phyloP scores from a whole-genome alignment of 2,797 vertebrate species.

The Merluccius polli region DNA sequence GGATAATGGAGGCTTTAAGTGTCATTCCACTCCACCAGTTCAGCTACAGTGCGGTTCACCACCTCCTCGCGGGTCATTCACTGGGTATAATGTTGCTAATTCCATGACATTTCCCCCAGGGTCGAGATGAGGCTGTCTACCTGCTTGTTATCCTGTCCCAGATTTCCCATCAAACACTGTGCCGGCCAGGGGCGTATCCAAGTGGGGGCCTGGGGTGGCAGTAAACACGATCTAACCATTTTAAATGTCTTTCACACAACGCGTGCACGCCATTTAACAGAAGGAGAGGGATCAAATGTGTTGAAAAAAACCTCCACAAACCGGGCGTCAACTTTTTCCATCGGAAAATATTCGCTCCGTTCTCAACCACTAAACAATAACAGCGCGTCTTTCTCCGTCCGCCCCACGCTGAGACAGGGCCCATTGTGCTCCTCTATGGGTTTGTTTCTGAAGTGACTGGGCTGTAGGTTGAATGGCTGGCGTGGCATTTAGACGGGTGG shows the following conservation, averaged over 20 bases:
- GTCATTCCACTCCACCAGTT: neutral
- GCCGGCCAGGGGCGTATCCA: neutral
- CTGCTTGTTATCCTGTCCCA: neutral
- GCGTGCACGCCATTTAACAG: neutral
- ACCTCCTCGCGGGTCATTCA: neutral
- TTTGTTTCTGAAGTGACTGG: slow-evolving; percentile 35
- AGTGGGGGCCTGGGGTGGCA: neutral
- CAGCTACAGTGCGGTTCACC: neutral
- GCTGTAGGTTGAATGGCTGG: slow-evolving; percentile 37
- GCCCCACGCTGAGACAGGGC: slow-evolving; percentile 37
- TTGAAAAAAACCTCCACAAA: neutral
- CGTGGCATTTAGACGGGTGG: slow-evolving; percentile 20
- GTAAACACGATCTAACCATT: neutral
- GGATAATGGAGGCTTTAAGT: neutral
- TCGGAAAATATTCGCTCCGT: neutral
- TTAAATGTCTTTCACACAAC: neutral
- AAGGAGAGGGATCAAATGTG: neutral
- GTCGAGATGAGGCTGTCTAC: neutral
- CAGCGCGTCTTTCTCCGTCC: slow-evolving; percentile 36
- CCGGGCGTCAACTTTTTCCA: neutral
- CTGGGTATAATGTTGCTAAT: neutral
- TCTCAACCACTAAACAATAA: slow-evolving; percentile 12
- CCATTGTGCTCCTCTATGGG: slow-evolving; percentile 29
- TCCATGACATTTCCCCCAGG: neutral
- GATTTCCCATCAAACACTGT: neutral